Conservation (phyloP, 2,797 vertebrate genomes). For the Buphagus erythrorhynchus region DNA sequence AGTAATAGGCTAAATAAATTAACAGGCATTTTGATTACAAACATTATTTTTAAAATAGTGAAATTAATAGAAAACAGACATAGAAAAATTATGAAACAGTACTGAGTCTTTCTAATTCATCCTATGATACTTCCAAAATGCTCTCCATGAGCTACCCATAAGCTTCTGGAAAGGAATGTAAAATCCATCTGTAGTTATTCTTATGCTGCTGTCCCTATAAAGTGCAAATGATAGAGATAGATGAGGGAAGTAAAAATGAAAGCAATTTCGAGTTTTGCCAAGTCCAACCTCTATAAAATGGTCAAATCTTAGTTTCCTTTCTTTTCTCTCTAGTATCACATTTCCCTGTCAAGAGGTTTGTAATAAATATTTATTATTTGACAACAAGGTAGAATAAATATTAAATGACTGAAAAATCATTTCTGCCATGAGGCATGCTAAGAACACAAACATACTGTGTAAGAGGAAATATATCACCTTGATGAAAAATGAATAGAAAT, state of each 20-base stretch:
- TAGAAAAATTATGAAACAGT: neutral
- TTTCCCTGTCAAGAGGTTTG: neutral
- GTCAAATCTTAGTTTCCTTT: neutral
- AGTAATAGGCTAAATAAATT: neutral
- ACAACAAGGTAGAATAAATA: neutral
- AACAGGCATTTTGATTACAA: neutral
- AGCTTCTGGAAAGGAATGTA: neutral
- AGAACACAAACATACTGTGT: neutral
- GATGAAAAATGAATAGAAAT: constrained; percentile 28
- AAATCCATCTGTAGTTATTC: neutral
- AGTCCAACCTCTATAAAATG: neutral
- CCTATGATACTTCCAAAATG: neutral
- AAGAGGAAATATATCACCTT: constrained; percentile 14
- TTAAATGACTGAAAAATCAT: neutral
- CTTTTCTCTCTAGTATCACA: neutral
- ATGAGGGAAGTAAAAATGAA: neutral
- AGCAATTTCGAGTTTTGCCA: neutral
- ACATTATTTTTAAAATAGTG: neutral
- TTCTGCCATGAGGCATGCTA: neutral
- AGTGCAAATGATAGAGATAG: neutral
- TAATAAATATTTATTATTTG: constrained; percentile 18
- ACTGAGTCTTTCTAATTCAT: neutral
- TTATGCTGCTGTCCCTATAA: neutral
- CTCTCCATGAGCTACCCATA: neutral
- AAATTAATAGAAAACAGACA: neutral